A percentile compares a stretch with the other conserved stretches of the same genome.
Evolutionary conservation across 2,888 invertebrate species (phyloP).

Genomic region (Amorpha juglandis): DNA sequence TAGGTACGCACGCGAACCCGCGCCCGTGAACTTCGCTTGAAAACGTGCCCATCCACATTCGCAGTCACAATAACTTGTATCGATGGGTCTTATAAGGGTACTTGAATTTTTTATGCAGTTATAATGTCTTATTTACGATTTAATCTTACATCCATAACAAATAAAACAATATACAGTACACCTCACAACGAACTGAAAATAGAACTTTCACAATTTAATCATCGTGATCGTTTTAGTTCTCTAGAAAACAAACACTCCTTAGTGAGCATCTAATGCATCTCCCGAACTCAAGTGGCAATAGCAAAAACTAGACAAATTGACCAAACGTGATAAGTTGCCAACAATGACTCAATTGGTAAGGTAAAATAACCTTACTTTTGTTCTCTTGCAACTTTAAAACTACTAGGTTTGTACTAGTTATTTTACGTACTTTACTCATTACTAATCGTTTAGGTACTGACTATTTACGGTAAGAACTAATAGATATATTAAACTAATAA

Average conservation of each 20-base stretch:
- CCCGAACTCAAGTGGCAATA: constrained; percentile 32
- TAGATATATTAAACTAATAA: too few species aligned
- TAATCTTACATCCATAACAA: too few species aligned
- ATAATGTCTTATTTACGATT: not conserved
- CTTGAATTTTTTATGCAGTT: too few species aligned
- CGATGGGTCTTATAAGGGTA: too few species aligned
- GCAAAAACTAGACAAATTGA: constrained; percentile 49
- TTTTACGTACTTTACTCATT: not conserved
- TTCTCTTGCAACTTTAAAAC: constrained; percentile 12
- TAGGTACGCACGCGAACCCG: too few species aligned
- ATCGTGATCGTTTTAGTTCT: constrained; percentile 10
- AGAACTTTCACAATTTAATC: constrained; percentile 8
- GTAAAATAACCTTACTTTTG: constrained; percentile 36
- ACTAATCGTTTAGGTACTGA: not conserved
- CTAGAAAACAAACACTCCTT: constrained; percentile 21
- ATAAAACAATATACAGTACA: not conserved
- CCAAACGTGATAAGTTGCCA: constrained; percentile 50
- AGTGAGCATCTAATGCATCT: constrained; percentile 19
- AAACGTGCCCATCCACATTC: too few species aligned
- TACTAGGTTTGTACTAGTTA: constrained; percentile 1
- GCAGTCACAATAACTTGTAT: too few species aligned
- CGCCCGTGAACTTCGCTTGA: too few species aligned
- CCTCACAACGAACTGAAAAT: not conserved
- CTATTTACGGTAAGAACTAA: too few species aligned
- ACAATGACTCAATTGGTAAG: constrained; percentile 29